Evolutionary conservation across 1,140 invertebrate genomes (phyloP), one percentile per base, ranked within the genome.

Genomic region (Antheraea mylitta): DNA sequence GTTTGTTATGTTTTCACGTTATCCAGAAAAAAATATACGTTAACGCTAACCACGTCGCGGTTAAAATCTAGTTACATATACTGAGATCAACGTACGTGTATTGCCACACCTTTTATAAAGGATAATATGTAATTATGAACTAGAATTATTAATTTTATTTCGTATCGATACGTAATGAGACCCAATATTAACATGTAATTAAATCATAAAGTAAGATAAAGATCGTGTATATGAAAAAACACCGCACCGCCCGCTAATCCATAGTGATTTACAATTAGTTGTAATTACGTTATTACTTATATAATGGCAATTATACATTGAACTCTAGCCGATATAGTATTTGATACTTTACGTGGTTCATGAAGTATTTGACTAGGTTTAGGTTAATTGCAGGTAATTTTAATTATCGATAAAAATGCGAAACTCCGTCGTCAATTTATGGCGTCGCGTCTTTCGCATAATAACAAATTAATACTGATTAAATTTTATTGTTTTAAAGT

Each of bases 151-250:
- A 80, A 80, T 78, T 79, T 79, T 81, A 83, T 82, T 82, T 79
- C 67, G 80, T 72, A 62, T 67, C 78, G 80, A 81, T 82, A 83
- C 71, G 65, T 78, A 85, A 83, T 78, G 78, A 85, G 74, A 69
- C 64, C 71, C 76, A 80, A 82, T 83, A 86, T 82, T 83, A 84
- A 84, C 70, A 66, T 77, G 76, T 88, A 91, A 91, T 89, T 91
- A 89, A 89, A 87, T 77, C 79, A 89, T 90, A 88, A 91, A 89
- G 74, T 77, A 80, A 88, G 83, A 89, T 90, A 86, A 85, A 86
- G 75, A 78, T 80, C 68, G 74, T 63, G 67, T 70, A 63, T 68
- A 73, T 72, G 83, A 83, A 65, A 53, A 87, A 80, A 81, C 69
- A 75, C 86, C 86, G 83, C 81, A 66, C 42, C 70, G 70, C 70